Evolutionary conservation across 2,113 vertebrate species (phyloP), one percentile per base, ranked within the genome.

Genomic region (Panthera leo): DNA sequence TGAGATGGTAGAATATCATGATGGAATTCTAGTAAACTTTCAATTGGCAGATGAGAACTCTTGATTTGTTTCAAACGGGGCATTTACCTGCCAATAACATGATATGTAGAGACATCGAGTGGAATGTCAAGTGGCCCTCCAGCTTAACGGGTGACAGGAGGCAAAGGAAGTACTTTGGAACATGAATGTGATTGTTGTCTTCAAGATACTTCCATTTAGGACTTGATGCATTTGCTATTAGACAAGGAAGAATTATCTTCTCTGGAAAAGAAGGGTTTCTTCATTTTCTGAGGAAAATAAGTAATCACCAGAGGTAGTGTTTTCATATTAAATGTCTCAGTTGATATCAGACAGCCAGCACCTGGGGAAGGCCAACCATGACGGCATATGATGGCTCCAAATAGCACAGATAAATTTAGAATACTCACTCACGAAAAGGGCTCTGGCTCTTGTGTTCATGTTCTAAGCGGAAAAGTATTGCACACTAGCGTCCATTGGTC

Each of bases 101-200:
- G 2, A 76, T 79, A 73, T 61, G 25, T 6, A 82, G 67, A 95
- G 65, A 55, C 19, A 11, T 95, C 2, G 19, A 92, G 53, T 65
- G 2, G 82, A 5, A 9, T 96, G 71, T 96, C 84, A 45, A 94
- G 68, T 95, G 92, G 58, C 58, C 29, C 89, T 95, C 75, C 48
- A 27, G 31, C 87, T 92, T 92, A 96, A 97, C 23, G 29, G 48
- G 71, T 91, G 55, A 88, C 67, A 85, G 95, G 93, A 94, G 70
- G 42, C 76, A 97, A 95, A 86, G 55, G 91, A 93, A 96, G 36
- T 34, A 85, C 79, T 98, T 98, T 98, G 67, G 55, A 75, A 85
- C 31, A 95, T 87, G 93, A 93, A 94, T 63, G 39, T 21, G 91
- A 58, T 82, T 65, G 92, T 88, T 96, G 65, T 31, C 97, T 98